phyloP scores from a whole-genome alignment of 2,888 invertebrate species.

The Parochlus steinenii region DNA sequence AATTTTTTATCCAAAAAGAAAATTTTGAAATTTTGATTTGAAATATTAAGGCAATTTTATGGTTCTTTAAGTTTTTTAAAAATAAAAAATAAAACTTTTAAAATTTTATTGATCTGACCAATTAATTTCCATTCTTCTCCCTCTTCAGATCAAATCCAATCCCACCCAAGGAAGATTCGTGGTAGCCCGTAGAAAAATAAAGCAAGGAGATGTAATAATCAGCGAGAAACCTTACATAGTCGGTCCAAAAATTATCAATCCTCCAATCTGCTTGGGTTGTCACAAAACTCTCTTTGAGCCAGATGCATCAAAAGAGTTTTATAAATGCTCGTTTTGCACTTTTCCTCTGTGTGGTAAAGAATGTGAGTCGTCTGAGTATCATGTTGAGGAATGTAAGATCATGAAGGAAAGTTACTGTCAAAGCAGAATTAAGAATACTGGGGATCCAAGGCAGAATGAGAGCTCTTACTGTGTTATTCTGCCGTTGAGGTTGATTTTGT shows the following conservation, averaged over 20 bases:
- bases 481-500: conserved; percentile 44
- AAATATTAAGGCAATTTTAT: too few species aligned
- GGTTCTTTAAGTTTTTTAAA: background rate
- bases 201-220: conserved; percentile 47
- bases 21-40: background rate
- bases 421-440: conserved; percentile 35
- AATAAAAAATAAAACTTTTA: too few species aligned
- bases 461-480: conserved; percentile 50
- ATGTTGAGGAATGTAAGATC: conserved; percentile 42
- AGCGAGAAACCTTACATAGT: conserved; percentile 45
- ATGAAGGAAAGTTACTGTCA: conserved; percentile 40
- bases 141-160: conserved; percentile 38
- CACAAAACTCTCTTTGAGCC: conserved; percentile 33
- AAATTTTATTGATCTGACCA: too few species aligned
- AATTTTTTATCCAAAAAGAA: background rate
- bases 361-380: conserved; percentile 39
- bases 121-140: conserved; percentile 18
- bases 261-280: conserved; percentile 45
- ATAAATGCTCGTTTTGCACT: conserved; percentile 43
- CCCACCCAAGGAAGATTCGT: conserved; percentile 43
- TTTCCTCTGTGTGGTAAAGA: conserved; percentile 50
- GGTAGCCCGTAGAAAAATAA: conserved; percentile 48
- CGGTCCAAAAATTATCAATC: conserved; percentile 45
- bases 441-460: conserved; percentile 31
- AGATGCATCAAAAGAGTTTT: conserved; percentile 31